Evolutionary conservation across 1,140 invertebrate genomes (phyloP), one percentile per base, ranked within the genome.

Genomic region (Drosophila triauraria): DNA sequence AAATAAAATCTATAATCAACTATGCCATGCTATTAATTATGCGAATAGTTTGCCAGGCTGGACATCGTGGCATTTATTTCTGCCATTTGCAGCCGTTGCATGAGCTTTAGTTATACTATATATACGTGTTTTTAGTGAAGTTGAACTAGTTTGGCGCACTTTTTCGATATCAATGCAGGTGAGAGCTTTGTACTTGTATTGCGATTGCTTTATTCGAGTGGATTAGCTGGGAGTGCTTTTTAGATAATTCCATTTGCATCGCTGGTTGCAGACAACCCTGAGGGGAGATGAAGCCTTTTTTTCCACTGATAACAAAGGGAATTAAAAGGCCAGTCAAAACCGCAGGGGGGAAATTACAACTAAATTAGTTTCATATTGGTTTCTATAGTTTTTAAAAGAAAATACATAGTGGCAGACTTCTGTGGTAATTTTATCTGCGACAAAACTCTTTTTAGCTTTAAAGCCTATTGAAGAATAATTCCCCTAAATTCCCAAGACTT

Each of bases 21-120:
- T 51, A 43, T 58, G 51, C 61, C 51, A 30, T 32, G 56, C 75
- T 20, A 78, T 77, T 78, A 78, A 78, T 78, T 78, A 77, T 60
- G 50, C 56, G 56, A 77, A 68, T 60, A 77, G 54, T 69, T 78
- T 48, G 56, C 47, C 32, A 30, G 30, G 8, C 3, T 23, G 17
- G 30, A 64, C 38, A 44, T 59, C 58, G 25, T 15, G 32, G 38
- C 44, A 42, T 72, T 72, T 51, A 50, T 65, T 32, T 65, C 77
- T 69, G 56, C 63, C 63, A 78, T 61, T 77, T 69, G 72, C 74
- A 77, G 50, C 10, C 48, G 27, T 27, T 72, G 27, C 57, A 17
- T 50, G 44, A 57, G 74, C 48, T 60, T 68, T 77, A 50, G 48
- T 67, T 59, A 51, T 69, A 35, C 27, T 13, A 53, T 20, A 1